Base-by-base conservation (phyloP, 1,140 invertebrate genomes). In the Diuraphis noxia region DNA sequence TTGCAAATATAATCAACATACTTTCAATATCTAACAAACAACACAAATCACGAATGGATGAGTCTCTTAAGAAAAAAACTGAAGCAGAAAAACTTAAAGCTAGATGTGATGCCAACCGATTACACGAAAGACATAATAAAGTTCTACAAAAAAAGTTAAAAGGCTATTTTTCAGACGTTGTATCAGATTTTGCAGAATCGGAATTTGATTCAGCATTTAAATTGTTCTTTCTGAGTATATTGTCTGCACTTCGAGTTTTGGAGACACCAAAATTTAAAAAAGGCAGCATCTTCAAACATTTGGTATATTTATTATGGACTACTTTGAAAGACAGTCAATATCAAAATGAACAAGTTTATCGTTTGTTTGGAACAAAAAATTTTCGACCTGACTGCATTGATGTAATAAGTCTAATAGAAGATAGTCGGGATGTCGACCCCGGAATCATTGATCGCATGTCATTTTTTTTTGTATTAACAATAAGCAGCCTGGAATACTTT, bases 1-100 rank as follows among this genome's bases (percentile, higher is more conserved):
- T 91, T 17, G 89, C 89, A 25, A 91, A 81, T 81, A 91, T 91
- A 38, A 36, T 91, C 9, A 82, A 91, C 34, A 52, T 91, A 6
- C 82, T 91, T 30, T 82, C 43, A 38, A 43, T 91, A 13, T 91
- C 77, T 5, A 82, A 91, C 19, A 91, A 38, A 52, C 43, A 91
- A 23, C 43, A 91, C n/a, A 91, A 82, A 30, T 1, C 13, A 4
- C n/a, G 77, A 82, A 82, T 91, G 43, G 77, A 91, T 38, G 88
- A 82, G 25, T 82, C 43, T 19, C 40, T 91, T 52, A 91, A 91
- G 30, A 91, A 91, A 34, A 91, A 3, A 91, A 52, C 21, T 52
- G 77, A 91, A 91, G 77, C 72, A 8, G 77, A 82, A 46, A 91
- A 91, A 82, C 34, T 91, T 17, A 91, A 91, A 52, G 77, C 81